Evolutionary conservation across 92 coral and sea anemone genomes (phyloP).

Genomic region (Desmophyllum pertusum): DNA sequence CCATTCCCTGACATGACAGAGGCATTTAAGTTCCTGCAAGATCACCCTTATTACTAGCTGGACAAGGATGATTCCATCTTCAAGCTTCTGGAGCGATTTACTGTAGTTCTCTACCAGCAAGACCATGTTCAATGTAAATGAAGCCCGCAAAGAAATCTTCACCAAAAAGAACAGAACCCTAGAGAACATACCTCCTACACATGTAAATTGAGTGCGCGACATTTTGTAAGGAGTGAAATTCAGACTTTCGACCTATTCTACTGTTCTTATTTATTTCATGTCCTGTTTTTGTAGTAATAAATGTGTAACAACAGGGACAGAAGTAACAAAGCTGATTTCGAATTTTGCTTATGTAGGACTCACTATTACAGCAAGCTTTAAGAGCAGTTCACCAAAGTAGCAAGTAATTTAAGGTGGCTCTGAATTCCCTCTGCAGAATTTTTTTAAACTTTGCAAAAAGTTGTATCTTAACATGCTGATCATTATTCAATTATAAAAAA

Average conservation of each 20-base stretch:
- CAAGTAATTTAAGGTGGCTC: no score
- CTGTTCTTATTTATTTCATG: no score
- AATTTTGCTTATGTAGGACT: slow-evolving; percentile 36
- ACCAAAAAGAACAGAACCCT: slow-evolving; percentile 31
- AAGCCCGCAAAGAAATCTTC: slow-evolving; percentile 39
- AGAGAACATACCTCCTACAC: slow-evolving; percentile 51
- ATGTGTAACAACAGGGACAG: slow-evolving; percentile 23
- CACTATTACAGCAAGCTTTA: slow-evolving; percentile 38
- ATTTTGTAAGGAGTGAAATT: slow-evolving; percentile 13
- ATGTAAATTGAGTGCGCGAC: slow-evolving; percentile 29
- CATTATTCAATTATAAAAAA: no score
- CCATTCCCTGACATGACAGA: no score
- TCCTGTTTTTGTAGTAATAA: no score
- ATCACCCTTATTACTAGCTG: slow-evolving; percentile 24
- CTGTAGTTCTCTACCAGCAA: slow-evolving; percentile 52
- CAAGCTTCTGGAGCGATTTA: slow-evolving; percentile 37
- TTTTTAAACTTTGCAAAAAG: no score
- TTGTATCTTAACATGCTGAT: no score
- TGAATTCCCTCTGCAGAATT: no score
- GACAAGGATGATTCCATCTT: slow-evolving; percentile 31
- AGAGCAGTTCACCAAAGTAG: slow-evolving; percentile 39
- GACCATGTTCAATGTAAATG: slow-evolving; percentile 27
- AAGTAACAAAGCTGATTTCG: slow-evolving; percentile 29
- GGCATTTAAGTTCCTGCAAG: slow-evolving; percentile 13
- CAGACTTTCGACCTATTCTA: neutral